Percentiles rank a stretch among this genome's conserved stretches.
Conservation (phyloP, 2,113 vertebrate genomes). For the Corydoras maculifer region DNA sequence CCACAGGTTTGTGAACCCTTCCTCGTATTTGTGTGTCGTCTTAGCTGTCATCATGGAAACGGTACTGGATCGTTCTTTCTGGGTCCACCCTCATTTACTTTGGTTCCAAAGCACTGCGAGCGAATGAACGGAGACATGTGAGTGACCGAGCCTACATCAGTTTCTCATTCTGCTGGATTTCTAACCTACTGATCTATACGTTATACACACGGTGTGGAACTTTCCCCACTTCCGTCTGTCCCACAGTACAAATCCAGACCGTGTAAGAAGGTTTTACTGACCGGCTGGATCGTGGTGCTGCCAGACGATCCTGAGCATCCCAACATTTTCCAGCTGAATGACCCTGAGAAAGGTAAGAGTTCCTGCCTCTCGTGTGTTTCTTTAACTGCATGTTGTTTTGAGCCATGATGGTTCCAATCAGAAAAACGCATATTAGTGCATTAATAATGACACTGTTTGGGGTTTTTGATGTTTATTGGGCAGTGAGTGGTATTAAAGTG, state of each 20-base stretch:
- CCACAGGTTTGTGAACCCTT: not conserved
- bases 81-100: conserved; percentile 86
- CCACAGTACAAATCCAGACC: conserved; percentile 85
- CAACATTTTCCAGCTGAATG: conserved; percentile 91
- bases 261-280: conserved; percentile 85
- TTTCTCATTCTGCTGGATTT: not conserved
- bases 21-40: not conserved
- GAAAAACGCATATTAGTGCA: no score
- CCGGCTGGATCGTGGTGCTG: conserved; percentile 89
- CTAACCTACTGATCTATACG: not conserved
- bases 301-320: conserved; percentile 87
- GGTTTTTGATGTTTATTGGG: no score
- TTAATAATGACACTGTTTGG: not conserved
- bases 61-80: conserved; percentile 85
- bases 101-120: conserved; percentile 83
- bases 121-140: conserved; percentile 89
- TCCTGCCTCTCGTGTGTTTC: no score
- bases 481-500: no score
- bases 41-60: conserved; percentile 65
- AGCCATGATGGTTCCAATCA: no score
- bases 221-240: not conserved
- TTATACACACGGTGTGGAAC: no score
- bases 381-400: no score
- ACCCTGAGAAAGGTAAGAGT: conserved; percentile 85
- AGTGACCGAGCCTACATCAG: conserved; percentile 38